Evolutionary conservation across 2,888 invertebrate species (phyloP).

Genomic region (Oscheius myriophilus): DNA sequence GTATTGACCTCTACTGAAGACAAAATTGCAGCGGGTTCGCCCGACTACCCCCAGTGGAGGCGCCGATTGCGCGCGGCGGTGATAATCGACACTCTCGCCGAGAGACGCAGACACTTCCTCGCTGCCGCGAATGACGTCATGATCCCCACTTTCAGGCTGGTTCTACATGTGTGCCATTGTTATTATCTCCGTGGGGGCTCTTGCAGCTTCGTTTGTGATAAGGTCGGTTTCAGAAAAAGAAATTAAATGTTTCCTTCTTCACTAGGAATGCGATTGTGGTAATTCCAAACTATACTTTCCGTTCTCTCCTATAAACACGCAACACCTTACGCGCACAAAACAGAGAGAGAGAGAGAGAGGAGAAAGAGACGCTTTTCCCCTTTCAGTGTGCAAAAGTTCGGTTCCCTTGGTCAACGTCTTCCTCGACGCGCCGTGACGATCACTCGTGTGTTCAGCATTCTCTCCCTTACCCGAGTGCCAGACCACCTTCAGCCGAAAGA

Average conservation of each 20-base stretch:
- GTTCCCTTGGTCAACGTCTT: constrained; percentile 65
- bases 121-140: not conserved
- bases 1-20: constrained; percentile 58
- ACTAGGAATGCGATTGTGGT: not conserved
- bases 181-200: constrained; percentile 40
- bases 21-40: not conserved
- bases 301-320: no score
- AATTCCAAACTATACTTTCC: no score
- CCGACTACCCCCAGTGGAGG: not conserved
- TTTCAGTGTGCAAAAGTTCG: constrained; percentile 71
- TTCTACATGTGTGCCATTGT: constrained; percentile 41
- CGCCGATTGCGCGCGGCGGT: constrained; percentile 3
- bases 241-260: not conserved
- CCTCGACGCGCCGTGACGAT: constrained; percentile 46
- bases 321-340: no score
- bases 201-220: constrained; percentile 40
- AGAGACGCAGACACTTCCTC: not conserved
- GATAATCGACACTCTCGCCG: not conserved
- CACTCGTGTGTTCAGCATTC: constrained; percentile 12
- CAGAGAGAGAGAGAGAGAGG: no score
- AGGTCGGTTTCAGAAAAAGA: constrained; percentile 14
- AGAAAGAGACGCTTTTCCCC: no score
- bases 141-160: constrained; percentile 30
- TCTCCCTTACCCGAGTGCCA: constrained; percentile 19
- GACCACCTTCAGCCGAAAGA: constrained; percentile 28